Evolutionary conservation across 2,888 invertebrate species (phyloP).

Genomic region (Agrotis puta): DNA sequence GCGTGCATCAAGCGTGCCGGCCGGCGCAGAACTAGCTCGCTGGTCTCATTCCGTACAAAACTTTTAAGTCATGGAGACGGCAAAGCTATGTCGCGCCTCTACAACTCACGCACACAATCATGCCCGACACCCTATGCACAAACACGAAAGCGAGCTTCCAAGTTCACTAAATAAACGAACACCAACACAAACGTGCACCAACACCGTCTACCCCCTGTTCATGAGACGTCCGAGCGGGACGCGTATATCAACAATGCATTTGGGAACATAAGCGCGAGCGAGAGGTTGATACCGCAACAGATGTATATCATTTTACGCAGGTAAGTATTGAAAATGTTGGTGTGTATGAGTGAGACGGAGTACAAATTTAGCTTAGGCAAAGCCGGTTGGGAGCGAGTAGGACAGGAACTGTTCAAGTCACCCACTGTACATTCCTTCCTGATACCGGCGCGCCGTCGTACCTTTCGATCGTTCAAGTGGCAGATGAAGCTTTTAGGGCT

Average conservation of each 20-base stretch:
- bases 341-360: slow-evolving; percentile 86
- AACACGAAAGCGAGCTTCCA: slow-evolving; percentile 90
- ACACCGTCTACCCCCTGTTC: slow-evolving; percentile 90
- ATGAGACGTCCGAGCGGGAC: slow-evolving; percentile 85
- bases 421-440: slow-evolving; percentile 91
- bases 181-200: slow-evolving; percentile 88
- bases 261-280: slow-evolving; percentile 75
- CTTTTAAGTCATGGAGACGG: slow-evolving; percentile 91
- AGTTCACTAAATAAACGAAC: slow-evolving; percentile 91
- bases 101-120: slow-evolving; percentile 88
- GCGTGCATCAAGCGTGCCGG: slow-evolving; percentile 84
- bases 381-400: slow-evolving; percentile 86
- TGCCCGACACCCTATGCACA: slow-evolving; percentile 88
- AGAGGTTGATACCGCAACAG: slow-evolving; percentile 86
- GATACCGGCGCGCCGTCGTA: slow-evolving; percentile 90
- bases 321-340: slow-evolving; percentile 91
- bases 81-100: slow-evolving; percentile 91
- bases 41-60: slow-evolving; percentile 88
- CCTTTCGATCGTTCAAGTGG: slow-evolving; percentile 91
- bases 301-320: slow-evolving; percentile 91
- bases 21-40: slow-evolving; percentile 89
- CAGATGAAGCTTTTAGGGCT: slow-evolving; percentile 91
- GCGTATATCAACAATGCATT: slow-evolving; percentile 90
- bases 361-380: slow-evolving; percentile 87
- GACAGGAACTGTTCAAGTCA: slow-evolving; percentile 90